Evolutionary conservation across 2,888 invertebrate species (phyloP).

Genomic region (Athalia circularis): DNA sequence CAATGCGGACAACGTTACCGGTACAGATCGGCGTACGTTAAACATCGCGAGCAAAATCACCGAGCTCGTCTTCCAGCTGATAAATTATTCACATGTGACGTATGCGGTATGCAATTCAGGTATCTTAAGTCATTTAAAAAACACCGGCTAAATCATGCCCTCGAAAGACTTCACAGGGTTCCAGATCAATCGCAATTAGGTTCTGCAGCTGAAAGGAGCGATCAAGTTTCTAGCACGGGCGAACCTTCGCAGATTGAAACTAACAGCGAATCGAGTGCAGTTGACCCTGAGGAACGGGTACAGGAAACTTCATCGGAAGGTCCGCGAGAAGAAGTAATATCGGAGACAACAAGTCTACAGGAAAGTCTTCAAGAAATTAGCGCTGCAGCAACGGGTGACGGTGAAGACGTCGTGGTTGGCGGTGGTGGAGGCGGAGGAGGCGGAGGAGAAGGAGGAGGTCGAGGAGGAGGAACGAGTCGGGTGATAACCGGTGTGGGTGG

Average conservation of each 20-base stretch:
- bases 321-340: conserved; percentile 69
- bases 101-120: conserved; percentile 93
- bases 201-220: conserved; percentile 74
- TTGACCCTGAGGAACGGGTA: conserved; percentile 72
- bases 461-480: conserved; percentile 51
- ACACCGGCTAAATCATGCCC: conserved; percentile 90
- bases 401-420: conserved; percentile 44
- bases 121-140: conserved; percentile 94
- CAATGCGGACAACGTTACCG: conserved; percentile 94
- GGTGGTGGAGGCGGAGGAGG: conserved; percentile 17
- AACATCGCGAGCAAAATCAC: conserved; percentile 92
- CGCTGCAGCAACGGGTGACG: conserved; percentile 43
- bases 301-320: conserved; percentile 52
- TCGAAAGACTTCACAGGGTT: conserved; percentile 86
- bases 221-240: conserved; percentile 84
- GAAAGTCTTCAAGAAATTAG: conserved; percentile 58
- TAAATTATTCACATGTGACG: conserved; percentile 92
- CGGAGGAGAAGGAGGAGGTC: conserved; percentile 7
- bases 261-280: conserved; percentile 77
- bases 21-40: conserved; percentile 89
- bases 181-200: conserved; percentile 59
- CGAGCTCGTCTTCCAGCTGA: conserved; percentile 91
- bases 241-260: conserved; percentile 78
- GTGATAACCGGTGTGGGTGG: conserved; percentile 51
- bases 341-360: conserved; percentile 63